Conservation (phyloP, 2,888 invertebrate genomes). For the Eilema griseolum region DNA sequence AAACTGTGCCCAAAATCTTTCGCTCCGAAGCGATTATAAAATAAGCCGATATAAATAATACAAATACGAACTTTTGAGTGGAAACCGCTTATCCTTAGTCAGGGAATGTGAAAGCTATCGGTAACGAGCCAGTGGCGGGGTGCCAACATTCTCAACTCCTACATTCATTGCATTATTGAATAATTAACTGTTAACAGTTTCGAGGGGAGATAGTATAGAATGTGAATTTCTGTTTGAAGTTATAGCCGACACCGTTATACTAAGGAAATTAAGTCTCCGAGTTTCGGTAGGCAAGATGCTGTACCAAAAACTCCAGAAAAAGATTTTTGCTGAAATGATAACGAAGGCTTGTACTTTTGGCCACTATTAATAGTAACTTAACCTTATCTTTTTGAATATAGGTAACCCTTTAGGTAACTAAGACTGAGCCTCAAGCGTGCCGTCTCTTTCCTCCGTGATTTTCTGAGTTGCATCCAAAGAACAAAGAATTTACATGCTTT, state of each 20-base stretch:
- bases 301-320: too few relatives aligned
- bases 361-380: too few relatives aligned
- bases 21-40: too few relatives aligned
- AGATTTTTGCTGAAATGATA: too few relatives aligned
- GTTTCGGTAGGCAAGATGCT: background rate
- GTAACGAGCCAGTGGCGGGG: constrained; percentile 24
- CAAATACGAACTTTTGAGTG: background rate
- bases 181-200: constrained; percentile 14
- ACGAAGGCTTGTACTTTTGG: too few relatives aligned
- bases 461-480: too few relatives aligned
- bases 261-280: background rate
- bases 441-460: too few relatives aligned
- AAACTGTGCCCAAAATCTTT: too few relatives aligned
- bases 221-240: background rate
- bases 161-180: constrained; percentile 30
- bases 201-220: background rate
- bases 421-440: too few relatives aligned
- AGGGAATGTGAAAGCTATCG: constrained; percentile 34
- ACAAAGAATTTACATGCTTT: too few relatives aligned
- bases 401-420: too few relatives aligned
- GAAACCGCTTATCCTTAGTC: constrained; percentile 2
- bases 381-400: too few relatives aligned
- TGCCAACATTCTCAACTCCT: constrained; percentile 30
- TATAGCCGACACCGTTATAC: background rate
- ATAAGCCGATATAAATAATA: background rate